Conservation (phyloP, 2,797 vertebrate species). For the Hippopotamyrus pictus region DNA sequence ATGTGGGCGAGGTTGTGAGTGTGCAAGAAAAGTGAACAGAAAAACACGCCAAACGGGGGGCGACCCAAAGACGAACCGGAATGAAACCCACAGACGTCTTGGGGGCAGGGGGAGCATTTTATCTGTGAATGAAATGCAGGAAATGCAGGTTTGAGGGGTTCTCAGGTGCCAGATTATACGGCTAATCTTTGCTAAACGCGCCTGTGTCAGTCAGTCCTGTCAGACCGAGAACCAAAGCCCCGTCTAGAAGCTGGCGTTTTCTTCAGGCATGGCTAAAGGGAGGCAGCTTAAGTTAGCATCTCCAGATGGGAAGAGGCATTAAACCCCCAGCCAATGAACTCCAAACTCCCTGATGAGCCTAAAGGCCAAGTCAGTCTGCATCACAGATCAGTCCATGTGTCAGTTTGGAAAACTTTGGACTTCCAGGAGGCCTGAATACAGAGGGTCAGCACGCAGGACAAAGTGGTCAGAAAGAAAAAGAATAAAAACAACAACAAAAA, state of each 20-base stretch:
- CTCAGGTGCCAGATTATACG: not conserved
- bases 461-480: not conserved
- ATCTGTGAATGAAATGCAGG: not conserved
- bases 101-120: not conserved
- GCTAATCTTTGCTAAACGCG: not conserved
- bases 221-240: not conserved
- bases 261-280: not conserved
- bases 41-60: not conserved
- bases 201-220: not conserved
- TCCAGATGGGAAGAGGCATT: not conserved
- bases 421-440: not conserved
- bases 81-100: not conserved
- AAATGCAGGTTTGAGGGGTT: not conserved
- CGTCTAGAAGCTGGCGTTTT: not conserved
- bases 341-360: not conserved
- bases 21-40: not conserved
- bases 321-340: not conserved
- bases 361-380: not conserved
- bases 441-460: not conserved
- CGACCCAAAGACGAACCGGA: not conserved
- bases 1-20: not conserved
- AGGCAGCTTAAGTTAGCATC: not conserved
- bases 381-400: not conserved
- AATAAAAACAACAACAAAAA: not conserved
- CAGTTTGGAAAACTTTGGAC: not conserved